Percentiles rank a stretch among this genome's conserved stretches.
phyloP scores from a whole-genome alignment of 30 jellyfish, hydroid and myxozoan species.

The Turritopsis rubra region DNA sequence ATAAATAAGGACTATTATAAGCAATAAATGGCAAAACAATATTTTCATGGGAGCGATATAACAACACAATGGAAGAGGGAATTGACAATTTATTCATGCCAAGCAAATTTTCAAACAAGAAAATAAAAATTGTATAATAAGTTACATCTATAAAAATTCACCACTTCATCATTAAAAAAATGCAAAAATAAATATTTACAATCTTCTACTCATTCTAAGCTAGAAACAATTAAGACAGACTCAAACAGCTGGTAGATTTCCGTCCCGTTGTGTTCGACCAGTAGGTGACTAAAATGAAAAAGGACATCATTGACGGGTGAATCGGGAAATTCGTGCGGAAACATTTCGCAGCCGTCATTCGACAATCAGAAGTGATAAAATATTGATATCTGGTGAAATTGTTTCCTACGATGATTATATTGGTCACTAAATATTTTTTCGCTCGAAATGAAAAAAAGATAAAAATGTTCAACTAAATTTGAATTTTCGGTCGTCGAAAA shows the following conservation, averaged over 20 bases:
- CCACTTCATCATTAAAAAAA: background rate
- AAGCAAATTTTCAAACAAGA: background rate
- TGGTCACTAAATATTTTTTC: too few relatives aligned
- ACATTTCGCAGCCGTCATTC: background rate
- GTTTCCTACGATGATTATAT: too few relatives aligned
- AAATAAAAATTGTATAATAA: background rate
- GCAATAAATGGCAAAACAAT: too few relatives aligned
- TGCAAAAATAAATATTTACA: background rate
- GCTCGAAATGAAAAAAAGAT: too few relatives aligned
- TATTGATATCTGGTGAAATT: too few relatives aligned
- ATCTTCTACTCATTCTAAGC: background rate
- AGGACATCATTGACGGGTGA: background rate
- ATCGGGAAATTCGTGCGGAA: background rate
- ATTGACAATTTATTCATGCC: background rate
- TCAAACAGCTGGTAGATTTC: constrained; percentile 19
- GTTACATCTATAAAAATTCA: background rate
- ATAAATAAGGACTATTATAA: too few relatives aligned
- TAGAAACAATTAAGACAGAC: background rate
- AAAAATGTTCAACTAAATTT: too few relatives aligned
- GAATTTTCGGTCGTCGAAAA: too few relatives aligned
- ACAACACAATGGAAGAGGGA: too few relatives aligned
- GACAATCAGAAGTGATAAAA: background rate
- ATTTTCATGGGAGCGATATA: too few relatives aligned
- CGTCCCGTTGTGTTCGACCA: constrained; percentile 4
- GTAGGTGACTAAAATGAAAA: background rate